These are phyloP conservation scores for Callaeas wilsoni DNA, from an alignment of 2,113 vertebrate species.

Conservation along the genomic window DNA sequence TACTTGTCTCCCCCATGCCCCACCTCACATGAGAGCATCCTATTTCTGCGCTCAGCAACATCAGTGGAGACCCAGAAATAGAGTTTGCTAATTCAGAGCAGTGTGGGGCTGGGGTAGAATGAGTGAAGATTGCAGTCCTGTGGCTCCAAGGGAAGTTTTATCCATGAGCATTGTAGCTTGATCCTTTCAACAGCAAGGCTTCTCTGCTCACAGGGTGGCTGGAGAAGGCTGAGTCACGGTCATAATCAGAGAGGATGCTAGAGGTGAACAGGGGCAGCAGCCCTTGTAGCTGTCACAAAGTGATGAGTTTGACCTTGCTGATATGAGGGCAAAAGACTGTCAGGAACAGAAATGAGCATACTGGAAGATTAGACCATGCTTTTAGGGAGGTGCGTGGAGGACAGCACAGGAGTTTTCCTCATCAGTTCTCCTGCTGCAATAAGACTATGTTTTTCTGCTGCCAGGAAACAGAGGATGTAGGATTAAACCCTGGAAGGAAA, in stretches of 20 bases:
- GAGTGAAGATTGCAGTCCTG: background rate
- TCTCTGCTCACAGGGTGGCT: background rate
- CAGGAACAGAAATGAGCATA: background rate
- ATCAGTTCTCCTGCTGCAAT: background rate
- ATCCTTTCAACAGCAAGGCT: background rate
- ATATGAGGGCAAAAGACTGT: background rate
- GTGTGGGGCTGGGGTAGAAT: background rate
- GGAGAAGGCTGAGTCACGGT: accelerated
- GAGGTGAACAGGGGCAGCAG: background rate
- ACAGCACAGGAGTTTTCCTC: background rate
- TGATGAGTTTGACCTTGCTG: background rate
- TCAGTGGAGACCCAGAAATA: background rate
- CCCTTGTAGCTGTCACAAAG: background rate
- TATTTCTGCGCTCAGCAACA: background rate
- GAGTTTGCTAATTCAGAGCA: background rate
- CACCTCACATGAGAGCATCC: background rate
- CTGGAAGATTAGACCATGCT: background rate
- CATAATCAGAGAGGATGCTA: background rate
- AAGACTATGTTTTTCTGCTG: background rate
- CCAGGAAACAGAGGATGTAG: background rate
- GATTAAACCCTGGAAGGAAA: background rate
- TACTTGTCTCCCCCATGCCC: background rate
- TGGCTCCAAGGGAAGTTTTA: background rate
- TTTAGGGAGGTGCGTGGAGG: background rate
- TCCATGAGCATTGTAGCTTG: background rate